A percentile compares a stretch with the other conserved stretches of the same genome.
Evolutionary conservation across 2,113 vertebrate genomes (phyloP).

Genomic region (Himantopus leucocephalus): DNA sequence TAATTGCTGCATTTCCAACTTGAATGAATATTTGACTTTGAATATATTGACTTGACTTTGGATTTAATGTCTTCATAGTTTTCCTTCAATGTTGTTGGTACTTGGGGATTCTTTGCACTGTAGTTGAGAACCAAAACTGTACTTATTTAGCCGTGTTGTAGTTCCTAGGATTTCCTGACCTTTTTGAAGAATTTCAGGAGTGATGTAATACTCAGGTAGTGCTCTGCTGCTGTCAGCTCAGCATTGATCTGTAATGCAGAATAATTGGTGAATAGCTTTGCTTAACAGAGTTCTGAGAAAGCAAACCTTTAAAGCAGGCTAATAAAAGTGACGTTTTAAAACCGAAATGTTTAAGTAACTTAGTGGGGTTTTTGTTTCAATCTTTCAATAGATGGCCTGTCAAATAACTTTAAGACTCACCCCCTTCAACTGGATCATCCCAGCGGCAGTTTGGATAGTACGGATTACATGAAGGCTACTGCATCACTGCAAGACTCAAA

Average conservation of each 20-base stretch:
- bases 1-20: neutral
- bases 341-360: neutral
- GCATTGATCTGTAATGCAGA: neutral
- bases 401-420: constrained; percentile 80
- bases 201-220: rapidly evolving
- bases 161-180: neutral
- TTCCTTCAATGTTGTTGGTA: neutral
- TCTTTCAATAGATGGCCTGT: constrained; percentile 72
- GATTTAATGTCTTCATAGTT: neutral
- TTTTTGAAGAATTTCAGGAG: neutral
- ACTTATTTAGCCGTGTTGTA: neutral
- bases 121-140: rapidly evolving
- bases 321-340: neutral
- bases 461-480: constrained; percentile 65
- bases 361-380: neutral
- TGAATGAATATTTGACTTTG: neutral
- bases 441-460: constrained; percentile 69
- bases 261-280: neutral
- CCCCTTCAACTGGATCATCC: constrained; percentile 84
- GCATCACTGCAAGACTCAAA: constrained; percentile 69
- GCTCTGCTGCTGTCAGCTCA: neutral
- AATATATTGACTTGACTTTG: neutral
- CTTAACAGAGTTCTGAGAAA: neutral
- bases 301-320: neutral
- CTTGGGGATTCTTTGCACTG: neutral